phyloP scores from a whole-genome alignment of 2,113 vertebrate genomes.

The Macroglossus sobrinus region DNA sequence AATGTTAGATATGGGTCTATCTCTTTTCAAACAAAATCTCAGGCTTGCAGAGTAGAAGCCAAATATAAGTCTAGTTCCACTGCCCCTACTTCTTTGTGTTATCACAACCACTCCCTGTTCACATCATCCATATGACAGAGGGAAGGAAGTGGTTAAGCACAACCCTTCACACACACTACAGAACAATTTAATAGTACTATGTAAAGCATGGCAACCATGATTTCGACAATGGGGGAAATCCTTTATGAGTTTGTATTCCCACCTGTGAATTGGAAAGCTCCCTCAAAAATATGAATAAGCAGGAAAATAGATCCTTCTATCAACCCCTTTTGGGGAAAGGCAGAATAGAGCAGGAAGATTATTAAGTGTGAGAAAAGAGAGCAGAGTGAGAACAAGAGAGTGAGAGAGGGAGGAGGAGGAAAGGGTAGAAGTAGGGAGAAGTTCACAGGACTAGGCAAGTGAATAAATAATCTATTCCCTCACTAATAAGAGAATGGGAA shows the following conservation, averaged over 20 bases:
- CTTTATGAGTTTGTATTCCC: neutral
- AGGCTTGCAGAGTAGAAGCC: neutral
- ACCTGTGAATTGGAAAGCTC: neutral
- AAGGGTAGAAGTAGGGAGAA: too few relatives aligned
- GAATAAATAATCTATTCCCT: slow-evolving; percentile 45
- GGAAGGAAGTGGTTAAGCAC: neutral
- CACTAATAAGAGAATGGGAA: slow-evolving; percentile 45
- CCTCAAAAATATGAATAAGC: neutral
- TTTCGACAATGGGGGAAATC: neutral
- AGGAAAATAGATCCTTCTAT: neutral
- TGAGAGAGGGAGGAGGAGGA: neutral
- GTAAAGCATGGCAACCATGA: neutral
- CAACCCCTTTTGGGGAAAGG: slow-evolving; percentile 5
- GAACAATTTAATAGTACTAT: neutral
- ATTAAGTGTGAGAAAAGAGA: neutral
- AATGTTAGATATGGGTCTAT: neutral
- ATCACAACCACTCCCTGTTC: neutral
- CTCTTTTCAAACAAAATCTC: neutral
- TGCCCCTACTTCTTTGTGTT: neutral
- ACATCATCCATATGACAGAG: neutral
- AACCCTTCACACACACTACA: neutral
- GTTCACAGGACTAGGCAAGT: neutral
- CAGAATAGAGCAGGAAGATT: neutral
- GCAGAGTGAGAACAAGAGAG: too few relatives aligned
- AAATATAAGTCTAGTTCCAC: neutral